Conservation (phyloP, 2,888 invertebrate species). For the Eremobia ochroleuca region DNA sequence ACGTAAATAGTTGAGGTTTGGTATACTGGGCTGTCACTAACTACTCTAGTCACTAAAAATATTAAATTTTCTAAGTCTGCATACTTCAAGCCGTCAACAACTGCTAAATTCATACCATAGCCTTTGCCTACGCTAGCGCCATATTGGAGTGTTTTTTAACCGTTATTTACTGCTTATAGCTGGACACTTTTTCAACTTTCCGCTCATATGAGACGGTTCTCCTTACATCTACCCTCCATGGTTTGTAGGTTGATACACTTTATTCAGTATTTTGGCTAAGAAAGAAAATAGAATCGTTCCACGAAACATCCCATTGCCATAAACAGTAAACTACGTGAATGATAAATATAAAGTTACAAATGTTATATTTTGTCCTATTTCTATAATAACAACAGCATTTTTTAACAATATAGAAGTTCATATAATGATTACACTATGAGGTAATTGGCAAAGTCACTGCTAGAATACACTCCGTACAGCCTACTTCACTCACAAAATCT, state of each 20-base stretch:
- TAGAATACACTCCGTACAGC: conserved; percentile 41
- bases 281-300: conserved; percentile 57
- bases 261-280: conserved; percentile 34
- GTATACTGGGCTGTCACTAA: no score
- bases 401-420: conserved; percentile 61
- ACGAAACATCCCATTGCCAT: conserved; percentile 59
- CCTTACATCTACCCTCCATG: no score
- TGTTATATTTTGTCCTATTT: conserved; percentile 60
- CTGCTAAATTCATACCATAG: no score
- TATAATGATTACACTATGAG: conserved; percentile 60
- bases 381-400: conserved; percentile 62
- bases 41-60: no score
- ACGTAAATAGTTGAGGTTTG: no score
- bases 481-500: conserved; percentile 58
- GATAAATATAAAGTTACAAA: conserved; percentile 59
- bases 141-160: no score
- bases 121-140: no score
- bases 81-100: no score
- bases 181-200: no score
- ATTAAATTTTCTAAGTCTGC: no score
- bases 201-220: no score
- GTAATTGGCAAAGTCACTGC: conserved; percentile 67
- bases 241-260: conserved; percentile 9
- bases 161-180: no score
- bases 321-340: conserved; percentile 52